Base-by-base conservation (phyloP, 1,140 invertebrate genomes). In the Conus ventricosus region DNA sequence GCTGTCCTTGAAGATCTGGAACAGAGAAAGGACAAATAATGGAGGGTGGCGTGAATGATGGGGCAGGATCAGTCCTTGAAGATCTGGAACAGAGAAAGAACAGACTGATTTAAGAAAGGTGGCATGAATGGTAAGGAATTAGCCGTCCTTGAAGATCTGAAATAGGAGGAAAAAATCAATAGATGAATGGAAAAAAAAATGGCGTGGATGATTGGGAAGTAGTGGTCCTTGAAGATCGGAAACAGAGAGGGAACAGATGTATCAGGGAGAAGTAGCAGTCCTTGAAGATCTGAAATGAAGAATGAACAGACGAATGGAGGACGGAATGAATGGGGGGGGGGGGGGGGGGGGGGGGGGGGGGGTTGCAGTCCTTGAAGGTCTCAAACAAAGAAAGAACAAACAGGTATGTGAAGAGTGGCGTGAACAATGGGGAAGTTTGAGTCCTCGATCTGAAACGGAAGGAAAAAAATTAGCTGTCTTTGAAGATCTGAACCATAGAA, bases 131-230 rank as follows among this genome's bases (percentile, higher is more conserved):
- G 95, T 92, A 89, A 95, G 96, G 57, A 96, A 93, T 57, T 95
- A 91, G 55, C 85, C 88, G 39, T 91, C 89, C 17, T 91, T 53
- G 89, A 95, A 91, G 0, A 88, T 71, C 84, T 85, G 84, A 23
- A 60, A 60, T 0, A 5, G 25, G 54, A 51, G 20, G 11, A 71
- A 78, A 78, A 78, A n/a, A 39, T 25, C 39, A 39, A 39, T 3
- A 39, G 39, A 39, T 39, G 67, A 54, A 39, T 25, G 23, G 4
- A 63, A 11, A 11, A n/a, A 17, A 78, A 20, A n/a, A 20, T 39
- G 17, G 96, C 96, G 90, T 96, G 96, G 6, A 95, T 94, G 17
- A 95, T 92, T 89, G 95, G 96, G 57, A 96, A 93, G 63, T 95
- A 91, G 55, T 84, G 87, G 53, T 91, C 89, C 11, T 91, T 53